Percentiles rank a stretch among this genome's conserved stretches.
Conservation (phyloP, 2,888 invertebrate species). For the Sinohyriopsis cumingii region DNA sequence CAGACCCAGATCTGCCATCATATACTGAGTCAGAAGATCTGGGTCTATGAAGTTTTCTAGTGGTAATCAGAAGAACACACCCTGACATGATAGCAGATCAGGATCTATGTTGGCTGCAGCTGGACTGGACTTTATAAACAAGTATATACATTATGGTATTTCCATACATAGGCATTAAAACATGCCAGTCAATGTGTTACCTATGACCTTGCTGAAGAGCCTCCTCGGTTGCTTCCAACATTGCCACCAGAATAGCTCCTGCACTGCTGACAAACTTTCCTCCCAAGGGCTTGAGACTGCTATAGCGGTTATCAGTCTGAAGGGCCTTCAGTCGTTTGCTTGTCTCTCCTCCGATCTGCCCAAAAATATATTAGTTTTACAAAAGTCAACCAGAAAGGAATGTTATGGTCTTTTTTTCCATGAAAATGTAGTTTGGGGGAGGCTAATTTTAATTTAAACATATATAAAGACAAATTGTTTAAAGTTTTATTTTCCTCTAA, state of each 20-base stretch:
- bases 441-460: not conserved
- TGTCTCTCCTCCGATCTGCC: constrained; percentile 50
- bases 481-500: not conserved
- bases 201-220: constrained; percentile 15
- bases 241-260: constrained; percentile 41
- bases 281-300: constrained; percentile 27
- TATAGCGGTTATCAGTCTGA: constrained; percentile 23
- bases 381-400: not conserved
- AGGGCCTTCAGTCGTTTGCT: constrained; percentile 34
- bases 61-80: no score
- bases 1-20: no score
- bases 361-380: no score
- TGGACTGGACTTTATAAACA: no score
- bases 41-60: no score
- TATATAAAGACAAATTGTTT: not conserved
- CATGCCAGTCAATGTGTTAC: constrained; percentile 2
- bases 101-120: no score
- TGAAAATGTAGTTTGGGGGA: not conserved
- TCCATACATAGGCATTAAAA: no score
- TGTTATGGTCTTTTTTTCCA: not conserved
- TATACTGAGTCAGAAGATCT: no score
- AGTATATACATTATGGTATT: no score
- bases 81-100: no score
- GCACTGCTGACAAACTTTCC: constrained; percentile 47
- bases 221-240: constrained; percentile 37